Conservation (phyloP, 1,140 invertebrate species). For the Himalopsyche phryganea region DNA sequence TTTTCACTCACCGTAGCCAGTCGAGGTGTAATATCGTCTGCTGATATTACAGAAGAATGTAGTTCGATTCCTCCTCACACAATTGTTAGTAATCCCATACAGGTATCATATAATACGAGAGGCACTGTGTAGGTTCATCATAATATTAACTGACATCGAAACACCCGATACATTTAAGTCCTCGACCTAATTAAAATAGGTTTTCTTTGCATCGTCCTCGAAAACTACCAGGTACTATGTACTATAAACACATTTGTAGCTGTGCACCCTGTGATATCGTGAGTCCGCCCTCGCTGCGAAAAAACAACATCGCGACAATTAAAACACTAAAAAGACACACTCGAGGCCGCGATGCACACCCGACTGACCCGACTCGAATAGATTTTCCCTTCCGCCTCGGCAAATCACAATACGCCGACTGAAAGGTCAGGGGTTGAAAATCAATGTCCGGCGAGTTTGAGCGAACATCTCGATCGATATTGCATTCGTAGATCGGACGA, state of each 20-base stretch:
- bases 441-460: background rate
- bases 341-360: background rate
- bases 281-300: no score
- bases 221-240: constrained; percentile 1
- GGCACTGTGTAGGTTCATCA: constrained; percentile 29
- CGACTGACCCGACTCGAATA: no score
- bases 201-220: constrained; percentile 19
- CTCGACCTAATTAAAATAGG: constrained; percentile 9
- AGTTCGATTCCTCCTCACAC: constrained; percentile 10
- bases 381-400: background rate
- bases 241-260: constrained; percentile 14
- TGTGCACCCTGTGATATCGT: no score
- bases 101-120: constrained; percentile 28
- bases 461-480: background rate
- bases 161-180: constrained; percentile 11
- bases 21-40: background rate
- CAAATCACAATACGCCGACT: background rate
- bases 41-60: background rate
- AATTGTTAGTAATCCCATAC: constrained; percentile 25
- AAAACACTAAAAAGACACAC: no score
- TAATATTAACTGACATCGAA: constrained; percentile 26
- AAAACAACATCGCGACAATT: no score
- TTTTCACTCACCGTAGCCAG: constrained; percentile 13
- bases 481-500: background rate
- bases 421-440: background rate